Evolutionary conservation across 2,888 invertebrate genomes (phyloP), one percentile per base, ranked within the genome.

Genomic region (Monopis laevigella): DNA sequence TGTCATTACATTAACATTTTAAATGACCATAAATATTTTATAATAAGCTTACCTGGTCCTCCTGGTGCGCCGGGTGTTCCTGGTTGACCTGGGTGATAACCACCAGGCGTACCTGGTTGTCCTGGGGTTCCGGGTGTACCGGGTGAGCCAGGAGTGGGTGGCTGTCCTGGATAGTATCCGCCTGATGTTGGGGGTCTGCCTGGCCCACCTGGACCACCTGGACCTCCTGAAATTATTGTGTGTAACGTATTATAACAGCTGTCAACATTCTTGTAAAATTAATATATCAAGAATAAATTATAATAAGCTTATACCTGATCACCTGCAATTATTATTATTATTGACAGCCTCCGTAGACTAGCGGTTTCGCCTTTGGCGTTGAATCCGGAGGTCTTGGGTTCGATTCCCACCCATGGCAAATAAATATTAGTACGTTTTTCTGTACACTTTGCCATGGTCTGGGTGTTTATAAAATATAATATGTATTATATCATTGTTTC

Each of bases 131-230:
- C 46, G 2, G 49, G 17, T 29, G 26, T 32, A 12, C 29, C 40
- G 4, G 39, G 30, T 7, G 24, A 7, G 6, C 84, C 82, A 40
- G 83, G 78, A 26, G 57, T 30, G 6, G 7, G 5, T 30, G 13
- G 41, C 40, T 51, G 45, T 6, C 39, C 39, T 14, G 26, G 39
- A 2, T 39, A 14, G 10, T 24, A 10, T 7, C 14, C n/a, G 4
- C 14, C 13, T 5, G 43, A 43, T n/a, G 48, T 3, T 0, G 52
- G 48, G 2, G 53, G 51, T 0, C 48, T 14, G 4, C 55, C 53
- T 0, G 51, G 48, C 2, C 47, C 38, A 1, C 52, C 51, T 2
- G 59, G 57, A 8, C 50, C 53, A 12, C 53, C 54, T 6, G 50
- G 50, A 1, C 46, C n/a, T 0, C 46, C 49, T n/a, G 44, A 7